Percentiles rank a stretch among this genome's conserved stretches.
phyloP scores from a whole-genome alignment of 1,140 invertebrate genomes.

The Anagrus nilaparvatae region DNA sequence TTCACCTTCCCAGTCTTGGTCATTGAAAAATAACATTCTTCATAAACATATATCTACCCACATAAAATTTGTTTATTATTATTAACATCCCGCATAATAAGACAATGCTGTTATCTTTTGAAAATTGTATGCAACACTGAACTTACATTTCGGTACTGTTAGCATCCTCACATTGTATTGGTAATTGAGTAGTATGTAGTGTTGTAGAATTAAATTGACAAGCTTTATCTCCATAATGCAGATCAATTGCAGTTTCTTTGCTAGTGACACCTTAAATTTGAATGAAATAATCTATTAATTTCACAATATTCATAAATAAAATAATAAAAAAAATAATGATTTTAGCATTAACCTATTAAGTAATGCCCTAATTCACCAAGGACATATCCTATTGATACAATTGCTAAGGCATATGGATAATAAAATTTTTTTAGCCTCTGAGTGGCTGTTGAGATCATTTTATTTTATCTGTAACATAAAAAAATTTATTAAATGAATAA shows the following conservation, averaged over 20 bases:
- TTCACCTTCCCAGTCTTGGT: no score
- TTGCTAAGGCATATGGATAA: conserved; percentile 62
- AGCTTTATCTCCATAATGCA: conserved; percentile 80
- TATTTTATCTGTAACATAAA: conserved; percentile 21
- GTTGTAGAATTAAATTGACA: conserved; percentile 67
- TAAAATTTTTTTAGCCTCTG: conserved; percentile 59
- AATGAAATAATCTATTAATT: conserved; percentile 4
- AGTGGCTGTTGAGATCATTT: conserved; percentile 34
- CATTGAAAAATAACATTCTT: no score
- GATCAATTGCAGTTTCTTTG: conserved; percentile 68
- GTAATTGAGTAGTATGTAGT: conserved; percentile 46
- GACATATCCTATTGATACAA: conserved; percentile 72
- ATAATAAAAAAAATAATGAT: neutral
- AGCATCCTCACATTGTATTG: conserved; percentile 52
- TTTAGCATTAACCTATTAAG: conserved; percentile 55
- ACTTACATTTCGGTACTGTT: conserved; percentile 53
- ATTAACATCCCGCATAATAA: no score
- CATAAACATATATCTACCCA: no score
- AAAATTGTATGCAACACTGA: no score
- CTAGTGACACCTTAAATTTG: conserved; percentile 56
- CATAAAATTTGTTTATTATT: no score
- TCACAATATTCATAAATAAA: conserved; percentile 4
- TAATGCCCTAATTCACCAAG: conserved; percentile 79
- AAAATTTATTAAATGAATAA: no score
- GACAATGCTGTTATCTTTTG: no score